These are phyloP conservation scores for Plodia interpunctella DNA, from an alignment of 1,140 invertebrate genomes.

Conservation along the genomic window DNA sequence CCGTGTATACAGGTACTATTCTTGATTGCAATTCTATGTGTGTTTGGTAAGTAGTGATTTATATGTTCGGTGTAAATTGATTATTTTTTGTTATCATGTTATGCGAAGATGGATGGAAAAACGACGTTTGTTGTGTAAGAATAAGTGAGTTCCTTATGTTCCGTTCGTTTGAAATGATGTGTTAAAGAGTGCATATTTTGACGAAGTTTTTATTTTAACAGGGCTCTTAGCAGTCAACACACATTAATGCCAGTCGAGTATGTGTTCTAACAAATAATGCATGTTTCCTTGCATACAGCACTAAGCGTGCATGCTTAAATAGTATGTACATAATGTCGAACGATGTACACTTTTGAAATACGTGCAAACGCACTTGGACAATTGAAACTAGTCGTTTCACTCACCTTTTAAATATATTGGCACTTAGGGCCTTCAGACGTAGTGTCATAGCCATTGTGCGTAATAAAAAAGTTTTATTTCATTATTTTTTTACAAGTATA, in stretches of 20 bases:
- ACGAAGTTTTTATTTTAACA: slow-evolving; percentile 72
- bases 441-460: slow-evolving; percentile 9
- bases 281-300: slow-evolving; percentile 62
- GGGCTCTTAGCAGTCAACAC: slow-evolving; percentile 77
- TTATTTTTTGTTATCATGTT: slow-evolving; percentile 71
- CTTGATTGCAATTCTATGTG: slow-evolving; percentile 27
- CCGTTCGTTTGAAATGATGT: slow-evolving; percentile 57
- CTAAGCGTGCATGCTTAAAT: slow-evolving; percentile 65
- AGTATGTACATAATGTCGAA: slow-evolving; percentile 39
- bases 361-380: slow-evolving; percentile 15
- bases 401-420: slow-evolving; percentile 18
- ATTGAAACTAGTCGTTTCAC: slow-evolving; percentile 15
- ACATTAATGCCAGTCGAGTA: slow-evolving; percentile 77
- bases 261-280: slow-evolving; percentile 70
- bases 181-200: slow-evolving; percentile 65
- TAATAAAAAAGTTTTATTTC: neutral
- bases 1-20: slow-evolving; percentile 81
- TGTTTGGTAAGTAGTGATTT: slow-evolving; percentile 59
- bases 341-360: slow-evolving; percentile 34
- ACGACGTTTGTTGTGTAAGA: slow-evolving; percentile 74
- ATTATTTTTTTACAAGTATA: neutral
- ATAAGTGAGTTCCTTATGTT: slow-evolving; percentile 74
- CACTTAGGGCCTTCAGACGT: slow-evolving; percentile 20
- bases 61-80: slow-evolving; percentile 56
- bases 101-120: slow-evolving; percentile 75